These are phyloP conservation scores for Plemyria rubiginata DNA, from an alignment of 2,888 invertebrate species.

Conservation along the genomic window DNA sequence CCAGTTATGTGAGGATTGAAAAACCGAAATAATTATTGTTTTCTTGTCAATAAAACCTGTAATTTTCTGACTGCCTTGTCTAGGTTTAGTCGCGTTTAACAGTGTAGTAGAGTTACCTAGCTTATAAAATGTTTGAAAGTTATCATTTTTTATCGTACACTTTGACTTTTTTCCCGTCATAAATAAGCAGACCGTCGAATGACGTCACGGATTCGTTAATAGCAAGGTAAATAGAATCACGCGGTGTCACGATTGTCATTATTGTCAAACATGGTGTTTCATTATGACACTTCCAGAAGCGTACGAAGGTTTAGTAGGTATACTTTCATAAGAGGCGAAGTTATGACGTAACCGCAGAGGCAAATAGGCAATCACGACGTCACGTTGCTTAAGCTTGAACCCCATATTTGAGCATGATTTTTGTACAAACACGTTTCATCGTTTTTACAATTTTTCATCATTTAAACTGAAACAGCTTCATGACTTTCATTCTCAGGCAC, in stretches of 20 bases:
- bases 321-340: slow-evolving; percentile 2
- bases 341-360: slow-evolving; percentile 5
- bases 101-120: no score
- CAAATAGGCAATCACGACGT: slow-evolving; percentile 22
- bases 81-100: no score
- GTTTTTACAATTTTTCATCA: no score
- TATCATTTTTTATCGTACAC: no score
- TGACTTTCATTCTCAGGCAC: no score
- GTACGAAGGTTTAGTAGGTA: not conserved
- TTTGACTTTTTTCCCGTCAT: no score
- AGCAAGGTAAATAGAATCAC: slow-evolving; percentile 6
- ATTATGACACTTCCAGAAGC: not conserved
- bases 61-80: no score
- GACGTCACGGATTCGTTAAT: not conserved
- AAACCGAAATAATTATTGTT: no score
- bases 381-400: slow-evolving; percentile 5
- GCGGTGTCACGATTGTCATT: slow-evolving; percentile 1
- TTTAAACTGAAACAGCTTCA: no score
- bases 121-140: no score
- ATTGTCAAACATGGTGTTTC: slow-evolving; percentile 5
- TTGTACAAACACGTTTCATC: not conserved
- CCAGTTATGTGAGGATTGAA: no score
- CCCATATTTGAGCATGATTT: not conserved
- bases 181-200: not conserved
- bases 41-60: no score